phyloP scores from a whole-genome alignment of 2,113 vertebrate species.

The Pterocles burchelli region DNA sequence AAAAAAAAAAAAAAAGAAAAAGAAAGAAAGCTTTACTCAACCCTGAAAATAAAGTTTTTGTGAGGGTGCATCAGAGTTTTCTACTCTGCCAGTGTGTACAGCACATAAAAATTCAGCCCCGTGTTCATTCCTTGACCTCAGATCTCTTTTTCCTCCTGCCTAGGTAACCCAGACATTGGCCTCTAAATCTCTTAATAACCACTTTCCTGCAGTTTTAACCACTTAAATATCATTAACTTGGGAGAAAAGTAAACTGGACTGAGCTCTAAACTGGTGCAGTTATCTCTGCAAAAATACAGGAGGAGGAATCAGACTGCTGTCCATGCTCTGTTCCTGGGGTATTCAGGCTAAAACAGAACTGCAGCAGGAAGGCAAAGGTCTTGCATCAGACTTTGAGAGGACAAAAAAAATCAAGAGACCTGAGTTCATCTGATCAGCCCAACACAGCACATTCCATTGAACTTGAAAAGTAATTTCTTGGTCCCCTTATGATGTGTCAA shows the following conservation, averaged over 20 bases:
- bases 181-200: slow-evolving; percentile 2
- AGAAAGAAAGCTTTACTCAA: not conserved
- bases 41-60: not conserved
- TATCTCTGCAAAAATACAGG: not conserved
- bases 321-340: not conserved
- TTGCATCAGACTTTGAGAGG: not conserved
- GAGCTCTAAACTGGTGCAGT: not conserved
- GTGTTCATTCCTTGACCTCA: not conserved
- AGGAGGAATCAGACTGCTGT: not conserved
- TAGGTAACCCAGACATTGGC: not conserved
- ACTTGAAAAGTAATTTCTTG: not conserved
- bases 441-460: not conserved
- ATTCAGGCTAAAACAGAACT: fast-evolving
- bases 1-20: too few species aligned
- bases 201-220: not conserved
- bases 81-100: not conserved
- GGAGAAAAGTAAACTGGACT: not conserved
- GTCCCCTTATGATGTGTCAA: not conserved
- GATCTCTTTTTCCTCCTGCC: not conserved
- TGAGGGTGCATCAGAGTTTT: not conserved
- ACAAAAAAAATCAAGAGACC: not conserved
- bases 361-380: not conserved
- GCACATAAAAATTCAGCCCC: not conserved
- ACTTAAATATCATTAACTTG: not conserved
- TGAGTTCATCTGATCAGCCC: not conserved